Evolutionary conservation across 2,113 vertebrate species (phyloP).

Genomic region (Nematolebias whitei): DNA sequence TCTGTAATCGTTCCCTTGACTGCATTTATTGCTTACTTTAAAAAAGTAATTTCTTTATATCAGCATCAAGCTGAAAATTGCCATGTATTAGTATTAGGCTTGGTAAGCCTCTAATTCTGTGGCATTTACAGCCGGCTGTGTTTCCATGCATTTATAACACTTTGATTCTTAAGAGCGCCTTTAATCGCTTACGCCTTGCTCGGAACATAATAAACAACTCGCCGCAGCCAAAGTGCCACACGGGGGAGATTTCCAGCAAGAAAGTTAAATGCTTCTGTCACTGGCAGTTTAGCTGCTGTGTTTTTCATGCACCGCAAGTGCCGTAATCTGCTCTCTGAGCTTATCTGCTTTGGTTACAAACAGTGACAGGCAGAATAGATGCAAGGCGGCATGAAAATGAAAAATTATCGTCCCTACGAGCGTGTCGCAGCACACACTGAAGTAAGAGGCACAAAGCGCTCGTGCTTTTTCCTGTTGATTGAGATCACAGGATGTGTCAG

Average conservation of each 20-base stretch:
- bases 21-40: slow-evolving; percentile 84
- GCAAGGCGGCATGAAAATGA: slow-evolving; percentile 69
- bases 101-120: slow-evolving; percentile 98
- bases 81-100: slow-evolving; percentile 96
- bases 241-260: slow-evolving; percentile 94
- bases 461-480: slow-evolving; percentile 60
- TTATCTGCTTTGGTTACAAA: slow-evolving; percentile 83
- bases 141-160: slow-evolving; percentile 99
- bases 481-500: slow-evolving; percentile 65
- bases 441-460: slow-evolving; percentile 14
- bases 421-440: slow-evolving; percentile 66
- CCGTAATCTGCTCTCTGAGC: slow-evolving; percentile 88
- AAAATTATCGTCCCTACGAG: slow-evolving; percentile 71
- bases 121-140: slow-evolving; percentile 98
- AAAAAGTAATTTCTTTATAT: slow-evolving; percentile 92
- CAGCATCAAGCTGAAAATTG: slow-evolving; percentile 97
- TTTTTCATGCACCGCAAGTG: slow-evolving; percentile 93
- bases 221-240: slow-evolving; percentile 95
- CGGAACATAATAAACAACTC: slow-evolving; percentile 99
- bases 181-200: slow-evolving; percentile 98
- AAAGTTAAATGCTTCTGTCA: slow-evolving; percentile 96
- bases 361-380: slow-evolving; percentile 83
- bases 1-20: slow-evolving; percentile 75
- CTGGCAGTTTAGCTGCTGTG: slow-evolving; percentile 90
- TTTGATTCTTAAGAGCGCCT: slow-evolving; percentile 98